A percentile compares a stretch with the other conserved stretches of the same genome.
Evolutionary conservation across 2,888 invertebrate genomes (phyloP).

Genomic region (Pterostichus niger): DNA sequence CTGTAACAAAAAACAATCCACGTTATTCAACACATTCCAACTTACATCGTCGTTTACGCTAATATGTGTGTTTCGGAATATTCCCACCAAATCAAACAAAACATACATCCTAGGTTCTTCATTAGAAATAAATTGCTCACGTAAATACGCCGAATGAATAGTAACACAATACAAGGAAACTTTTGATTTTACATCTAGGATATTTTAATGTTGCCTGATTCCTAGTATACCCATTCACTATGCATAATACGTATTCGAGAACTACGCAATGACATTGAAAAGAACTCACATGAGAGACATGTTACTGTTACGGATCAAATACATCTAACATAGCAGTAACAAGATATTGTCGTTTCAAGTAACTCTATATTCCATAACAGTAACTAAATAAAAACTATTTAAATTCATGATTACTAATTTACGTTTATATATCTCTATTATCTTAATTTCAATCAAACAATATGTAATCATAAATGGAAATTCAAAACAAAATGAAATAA

Average conservation of each 20-base stretch:
- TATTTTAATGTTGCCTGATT: not conserved
- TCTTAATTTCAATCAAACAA: constrained; percentile 24
- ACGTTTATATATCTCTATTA: constrained; percentile 27
- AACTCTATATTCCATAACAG: constrained; percentile 16
- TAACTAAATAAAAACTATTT: not conserved
- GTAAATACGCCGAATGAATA: too few relatives aligned
- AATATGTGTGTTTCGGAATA: not conserved
- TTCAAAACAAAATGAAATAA: constrained; percentile 24
- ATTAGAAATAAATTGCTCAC: too few relatives aligned
- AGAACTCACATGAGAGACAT: constrained; percentile 16
- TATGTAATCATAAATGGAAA: constrained; percentile 10
- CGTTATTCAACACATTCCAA: constrained; percentile 39
- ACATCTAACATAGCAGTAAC: constrained; percentile 9
- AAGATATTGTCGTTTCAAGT: constrained; percentile 11
- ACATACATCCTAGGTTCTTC: not conserved
- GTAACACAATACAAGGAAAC: too few relatives aligned
- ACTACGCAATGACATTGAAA: constrained; percentile 50
- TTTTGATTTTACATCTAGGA: not conserved
- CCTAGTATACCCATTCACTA: constrained; percentile 1
- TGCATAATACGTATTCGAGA: constrained; percentile 26
- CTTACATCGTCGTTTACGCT: not conserved
- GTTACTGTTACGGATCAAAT: constrained; percentile 29
- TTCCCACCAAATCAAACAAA: too few relatives aligned
- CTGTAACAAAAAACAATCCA: constrained; percentile 82
- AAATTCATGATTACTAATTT: constrained; percentile 1